Base-by-base conservation (phyloP, 2,797 vertebrate genomes). In the Pteronotus mesoamericanus region DNA sequence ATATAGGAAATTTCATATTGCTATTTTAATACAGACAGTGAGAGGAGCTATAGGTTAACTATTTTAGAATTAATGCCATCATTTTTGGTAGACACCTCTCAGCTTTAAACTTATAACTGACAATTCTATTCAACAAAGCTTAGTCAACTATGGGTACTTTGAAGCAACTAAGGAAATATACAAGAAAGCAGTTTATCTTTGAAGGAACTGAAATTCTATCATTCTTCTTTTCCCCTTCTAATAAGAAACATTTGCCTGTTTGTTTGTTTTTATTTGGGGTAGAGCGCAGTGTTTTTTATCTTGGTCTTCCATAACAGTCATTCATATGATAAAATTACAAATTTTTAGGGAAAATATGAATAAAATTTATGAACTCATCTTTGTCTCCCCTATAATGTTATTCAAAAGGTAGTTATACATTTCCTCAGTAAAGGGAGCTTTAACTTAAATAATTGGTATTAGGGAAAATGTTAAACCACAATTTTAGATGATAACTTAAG, bases 31-130 rank as follows among this genome's bases (percentile, higher is more conserved):
- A 48, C 26, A 90, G 18, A 42, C 8, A 71, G 19, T n/a, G 26
- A 91, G 32, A 91, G 39, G 9, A 80, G 3, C 21, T 94, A 16
- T 75, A 86, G 34, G 12, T 64, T 79, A 77, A 68, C 66, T 74
- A 78, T 55, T 83, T 9, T 39, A 92, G 37, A 85, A 78, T 86
- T 64, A 82, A 87, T 48, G 6, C 3, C 48, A 90, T 88, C 5
- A 85, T 78, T 91, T 71, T 80, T 34, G 4, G 5, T 48, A 69
- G 29, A 77, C 2, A 90, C 0, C 1, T 71, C 22, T 86, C 37
- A 86, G 68, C 15, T 71, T 91, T 82, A 71, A 79, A 74, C 42
- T 80, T 95, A 55, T n/a, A 78, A 26, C 19, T 96, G 59, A n/a
- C 84, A 80, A 59, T 48, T 84, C 15, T 75, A 16, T 68, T 46